Evolutionary conservation across 1,140 invertebrate species (phyloP).

Genomic region (Calliopsis andreniformis): DNA sequence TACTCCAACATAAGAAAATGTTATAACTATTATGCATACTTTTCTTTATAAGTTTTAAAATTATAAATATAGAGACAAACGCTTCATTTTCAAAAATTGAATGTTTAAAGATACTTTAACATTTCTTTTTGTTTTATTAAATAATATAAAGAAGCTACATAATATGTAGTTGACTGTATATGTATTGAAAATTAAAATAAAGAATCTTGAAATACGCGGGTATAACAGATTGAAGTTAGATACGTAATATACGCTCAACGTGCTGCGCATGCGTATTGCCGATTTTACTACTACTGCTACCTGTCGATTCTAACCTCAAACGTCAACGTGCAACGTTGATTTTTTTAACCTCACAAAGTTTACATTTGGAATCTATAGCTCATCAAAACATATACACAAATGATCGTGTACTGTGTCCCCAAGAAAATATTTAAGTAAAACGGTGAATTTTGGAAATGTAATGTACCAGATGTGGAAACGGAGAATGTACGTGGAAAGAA

Average conservation of each 20-base stretch:
- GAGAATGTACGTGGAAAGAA: constrained; percentile 37
- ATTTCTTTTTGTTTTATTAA: no score
- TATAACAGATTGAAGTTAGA: constrained; percentile 49
- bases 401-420: not conserved
- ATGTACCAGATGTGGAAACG: constrained; percentile 29
- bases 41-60: no score
- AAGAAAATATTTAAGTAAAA: constrained; percentile 8
- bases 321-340: constrained; percentile 69
- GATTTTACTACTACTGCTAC: constrained; percentile 65
- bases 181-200: not conserved
- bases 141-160: not conserved
- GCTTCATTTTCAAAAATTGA: no score
- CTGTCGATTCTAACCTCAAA: constrained; percentile 79
- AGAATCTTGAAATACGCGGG: constrained; percentile 32
- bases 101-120: no score
- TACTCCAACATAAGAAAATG: no score
- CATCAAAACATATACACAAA: not conserved
- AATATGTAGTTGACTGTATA: not conserved
- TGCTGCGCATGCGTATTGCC: constrained; percentile 66
- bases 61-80: no score
- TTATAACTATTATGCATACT: no score
- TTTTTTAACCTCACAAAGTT: constrained; percentile 59
- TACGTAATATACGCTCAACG: constrained; percentile 5
- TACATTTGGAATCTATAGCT: constrained; percentile 38
- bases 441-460: not conserved